Base-by-base conservation (phyloP, 2,113 vertebrate species). In the Butorides virescens region DNA sequence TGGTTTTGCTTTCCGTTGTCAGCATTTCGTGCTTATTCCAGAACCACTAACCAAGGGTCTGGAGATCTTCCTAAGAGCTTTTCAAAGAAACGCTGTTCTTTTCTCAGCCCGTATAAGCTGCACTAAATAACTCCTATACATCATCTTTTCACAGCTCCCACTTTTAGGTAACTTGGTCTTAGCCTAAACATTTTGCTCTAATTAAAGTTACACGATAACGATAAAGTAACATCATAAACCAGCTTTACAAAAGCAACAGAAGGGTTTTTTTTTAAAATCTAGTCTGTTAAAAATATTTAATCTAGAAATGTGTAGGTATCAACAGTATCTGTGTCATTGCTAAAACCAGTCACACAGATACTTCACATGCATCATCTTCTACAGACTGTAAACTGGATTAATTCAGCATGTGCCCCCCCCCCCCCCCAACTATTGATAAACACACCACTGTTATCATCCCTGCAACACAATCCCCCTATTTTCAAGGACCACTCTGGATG, bases 1-100 rank as follows among this genome's bases (percentile, higher is more conserved):
- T 79, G 95, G 93, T 59, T 94, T 83, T 92, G 86, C 95, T 96
- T 95, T 94, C 94, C 65, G 58, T 90, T 83, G 90, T 96, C 97
- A 96, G 96, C 96, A 96, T 70, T 94, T 94, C 61, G 10, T 92
- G 93, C 90, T 75, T 59, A 72, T 91, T 95, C 94, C 96, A 97
- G 61, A 96, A 91, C 93, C 93, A 82, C 97, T 14, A 94, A 85
- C 83, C 92, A 82, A 86, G 91, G 93, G 67, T 65, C 93, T 96
- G 96, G 76, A 96, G 95, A 85, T 87, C 92, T 95, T 89, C 90
- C 36, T 23, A 84, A 85, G 92, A 95, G 93, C 63, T 93, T 81
- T 84, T 23, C 95, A 94, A 82, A 92, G 94, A 30, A 89, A 74
- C 77, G 13, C 14, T 46, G 70, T 52, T 63, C 86, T 88, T 62